Evolutionary conservation across 2,113 vertebrate genomes (phyloP).

Genomic region (Accipiter virgatus): DNA sequence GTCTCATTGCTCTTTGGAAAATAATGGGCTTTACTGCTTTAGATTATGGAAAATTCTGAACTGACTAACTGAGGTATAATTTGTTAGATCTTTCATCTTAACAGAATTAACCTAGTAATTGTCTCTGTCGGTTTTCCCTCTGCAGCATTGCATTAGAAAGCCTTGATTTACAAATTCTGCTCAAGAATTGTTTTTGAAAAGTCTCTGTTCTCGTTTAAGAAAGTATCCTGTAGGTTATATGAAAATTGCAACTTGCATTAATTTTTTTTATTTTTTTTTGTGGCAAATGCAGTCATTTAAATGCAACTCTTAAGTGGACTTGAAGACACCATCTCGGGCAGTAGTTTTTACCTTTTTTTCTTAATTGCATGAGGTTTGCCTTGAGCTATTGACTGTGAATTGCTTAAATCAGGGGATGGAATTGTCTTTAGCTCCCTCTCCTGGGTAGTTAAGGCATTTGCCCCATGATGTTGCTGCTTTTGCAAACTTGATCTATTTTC

Average conservation of each 20-base stretch:
- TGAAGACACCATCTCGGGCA: not conserved
- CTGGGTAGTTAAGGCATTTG: not conserved
- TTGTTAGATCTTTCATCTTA: not conserved
- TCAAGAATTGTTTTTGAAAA: not conserved
- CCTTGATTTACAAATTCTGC: not conserved
- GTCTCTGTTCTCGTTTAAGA: not conserved
- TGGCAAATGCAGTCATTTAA: not conserved
- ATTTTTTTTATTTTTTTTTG: not conserved
- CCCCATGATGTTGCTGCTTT: not conserved
- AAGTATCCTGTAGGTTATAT: not conserved
- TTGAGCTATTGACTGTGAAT: not conserved
- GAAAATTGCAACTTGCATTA: not conserved
- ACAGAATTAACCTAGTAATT: not conserved
- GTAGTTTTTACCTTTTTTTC: not conserved
- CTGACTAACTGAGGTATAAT: not conserved
- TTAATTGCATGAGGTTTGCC: not conserved
- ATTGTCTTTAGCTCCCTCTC: constrained; percentile 21
- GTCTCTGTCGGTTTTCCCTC: not conserved
- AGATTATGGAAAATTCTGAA: not conserved
- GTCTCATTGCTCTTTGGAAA: not conserved
- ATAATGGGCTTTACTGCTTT: not conserved
- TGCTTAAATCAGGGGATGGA: not conserved
- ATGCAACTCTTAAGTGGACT: not conserved
- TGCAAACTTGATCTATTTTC: not conserved
- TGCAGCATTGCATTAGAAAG: not conserved